phyloP scores from a whole-genome alignment of 1,140 invertebrate species.

The Caenorhabditis brenneri region DNA sequence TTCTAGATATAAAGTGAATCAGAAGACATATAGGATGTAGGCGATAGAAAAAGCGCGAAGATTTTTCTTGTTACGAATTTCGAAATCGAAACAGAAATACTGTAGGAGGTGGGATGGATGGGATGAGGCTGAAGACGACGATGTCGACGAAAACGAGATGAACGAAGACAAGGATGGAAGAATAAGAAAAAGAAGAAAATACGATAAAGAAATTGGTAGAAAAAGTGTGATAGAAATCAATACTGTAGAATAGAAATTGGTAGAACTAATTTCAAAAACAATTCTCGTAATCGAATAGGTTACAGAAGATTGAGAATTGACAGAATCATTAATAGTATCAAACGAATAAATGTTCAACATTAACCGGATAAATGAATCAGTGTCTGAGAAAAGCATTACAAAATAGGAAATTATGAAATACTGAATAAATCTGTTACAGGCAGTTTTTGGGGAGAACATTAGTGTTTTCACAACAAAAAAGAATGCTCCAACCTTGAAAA shows the following conservation, averaged over 20 bases:
- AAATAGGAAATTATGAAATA: too few relatives aligned
- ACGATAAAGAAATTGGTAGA: not conserved
- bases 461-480: too few relatives aligned
- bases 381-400: too few relatives aligned
- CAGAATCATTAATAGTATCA: not conserved
- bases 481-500: too few relatives aligned
- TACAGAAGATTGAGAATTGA: not conserved
- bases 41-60: constrained; percentile 34
- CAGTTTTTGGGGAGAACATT: too few relatives aligned
- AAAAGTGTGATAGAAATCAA: constrained; percentile 32
- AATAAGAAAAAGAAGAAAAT: not conserved
- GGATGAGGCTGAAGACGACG: constrained; percentile 20
- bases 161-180: not conserved
- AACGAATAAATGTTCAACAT: too few relatives aligned
- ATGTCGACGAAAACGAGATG: constrained; percentile 27
- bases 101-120: not conserved
- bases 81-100: constrained; percentile 29
- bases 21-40: constrained; percentile 21
- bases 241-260: constrained; percentile 3
- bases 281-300: not conserved
- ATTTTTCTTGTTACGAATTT: constrained; percentile 41
- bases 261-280: not conserved
- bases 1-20: constrained; percentile 43
- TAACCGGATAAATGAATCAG: too few relatives aligned
- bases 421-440: too few relatives aligned